Evolutionary conservation across 2,888 invertebrate genomes (phyloP).

Genomic region (Camptogramma bilineatum): DNA sequence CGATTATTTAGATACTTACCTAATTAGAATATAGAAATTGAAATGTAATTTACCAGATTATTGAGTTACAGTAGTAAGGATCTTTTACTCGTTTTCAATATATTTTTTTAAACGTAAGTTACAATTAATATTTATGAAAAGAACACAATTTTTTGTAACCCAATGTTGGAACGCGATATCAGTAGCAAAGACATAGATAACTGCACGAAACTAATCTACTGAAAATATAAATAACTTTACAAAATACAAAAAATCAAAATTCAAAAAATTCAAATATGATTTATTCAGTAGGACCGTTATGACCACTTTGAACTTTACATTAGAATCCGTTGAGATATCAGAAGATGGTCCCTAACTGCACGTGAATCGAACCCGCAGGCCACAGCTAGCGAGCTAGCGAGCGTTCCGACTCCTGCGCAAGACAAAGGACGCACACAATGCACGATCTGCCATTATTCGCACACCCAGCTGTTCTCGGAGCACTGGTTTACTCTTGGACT

Average conservation of each 20-base stretch:
- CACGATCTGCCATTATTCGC: constrained; percentile 27
- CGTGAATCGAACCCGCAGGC: constrained; percentile 4
- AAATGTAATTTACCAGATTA: too few species aligned
- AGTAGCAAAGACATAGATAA: not conserved
- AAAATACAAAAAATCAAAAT: not conserved
- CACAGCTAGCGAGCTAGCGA: constrained; percentile 20
- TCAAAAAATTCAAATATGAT: not conserved
- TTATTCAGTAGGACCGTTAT: too few species aligned
- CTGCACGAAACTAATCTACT: not conserved
- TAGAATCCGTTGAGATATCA: too few species aligned
- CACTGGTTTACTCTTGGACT: constrained; percentile 7
- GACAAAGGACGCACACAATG: constrained; percentile 47
- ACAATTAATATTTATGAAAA: too few species aligned
- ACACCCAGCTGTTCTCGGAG: constrained; percentile 24
- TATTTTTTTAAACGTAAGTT: too few species aligned
- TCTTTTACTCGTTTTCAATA: too few species aligned
- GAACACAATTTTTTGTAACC: too few species aligned
- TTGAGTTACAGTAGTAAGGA: too few species aligned
- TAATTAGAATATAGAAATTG: not conserved
- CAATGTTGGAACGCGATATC: too few species aligned
- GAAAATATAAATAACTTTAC: not conserved
- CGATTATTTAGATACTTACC: not conserved
- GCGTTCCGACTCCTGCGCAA: constrained; percentile 39
- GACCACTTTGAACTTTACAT: too few species aligned
- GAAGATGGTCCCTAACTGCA: too few species aligned